Evolutionary conservation across 2,797 vertebrate species (phyloP).

Genomic region (Diplodus sargus): DNA sequence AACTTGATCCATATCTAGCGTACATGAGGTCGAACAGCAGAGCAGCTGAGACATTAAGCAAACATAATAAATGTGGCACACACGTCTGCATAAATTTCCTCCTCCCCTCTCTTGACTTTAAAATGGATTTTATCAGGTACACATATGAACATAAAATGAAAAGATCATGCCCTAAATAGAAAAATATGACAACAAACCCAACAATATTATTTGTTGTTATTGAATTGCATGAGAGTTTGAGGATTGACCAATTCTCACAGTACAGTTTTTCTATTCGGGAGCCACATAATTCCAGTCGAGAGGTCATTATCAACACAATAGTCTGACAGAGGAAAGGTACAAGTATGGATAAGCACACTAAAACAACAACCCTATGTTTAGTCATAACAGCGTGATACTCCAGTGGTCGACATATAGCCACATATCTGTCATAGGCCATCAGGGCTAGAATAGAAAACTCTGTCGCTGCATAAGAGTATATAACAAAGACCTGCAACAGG

Average conservation of each 20-base stretch:
- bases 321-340: not conserved
- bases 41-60: constrained; percentile 48
- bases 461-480: not conserved
- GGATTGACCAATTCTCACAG: constrained; percentile 41
- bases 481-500: constrained; percentile 14
- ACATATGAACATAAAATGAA: constrained; percentile 54
- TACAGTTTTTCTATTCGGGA: constrained; percentile 39
- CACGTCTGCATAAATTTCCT: constrained; percentile 69
- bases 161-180: constrained; percentile 29
- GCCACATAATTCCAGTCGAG: constrained; percentile 26
- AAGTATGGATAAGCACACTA: constrained; percentile 22
- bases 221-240: constrained; percentile 28
- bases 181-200: not conserved
- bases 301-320: not conserved
- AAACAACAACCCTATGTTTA: not conserved
- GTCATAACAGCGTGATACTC: constrained; percentile 43
- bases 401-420: constrained; percentile 45
- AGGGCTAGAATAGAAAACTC: constrained; percentile 22
- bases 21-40: constrained; percentile 66
- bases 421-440: constrained; percentile 48
- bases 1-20: constrained; percentile 31
- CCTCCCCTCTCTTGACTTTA: constrained; percentile 42
- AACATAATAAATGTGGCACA: constrained; percentile 68
- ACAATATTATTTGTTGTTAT: constrained; percentile 3
- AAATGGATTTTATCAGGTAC: constrained; percentile 28